A percentile compares a stretch with the other conserved stretches of the same genome.
Evolutionary conservation across 2,888 invertebrate species (phyloP).

Genomic region (Drosophila ezoana): DNA sequence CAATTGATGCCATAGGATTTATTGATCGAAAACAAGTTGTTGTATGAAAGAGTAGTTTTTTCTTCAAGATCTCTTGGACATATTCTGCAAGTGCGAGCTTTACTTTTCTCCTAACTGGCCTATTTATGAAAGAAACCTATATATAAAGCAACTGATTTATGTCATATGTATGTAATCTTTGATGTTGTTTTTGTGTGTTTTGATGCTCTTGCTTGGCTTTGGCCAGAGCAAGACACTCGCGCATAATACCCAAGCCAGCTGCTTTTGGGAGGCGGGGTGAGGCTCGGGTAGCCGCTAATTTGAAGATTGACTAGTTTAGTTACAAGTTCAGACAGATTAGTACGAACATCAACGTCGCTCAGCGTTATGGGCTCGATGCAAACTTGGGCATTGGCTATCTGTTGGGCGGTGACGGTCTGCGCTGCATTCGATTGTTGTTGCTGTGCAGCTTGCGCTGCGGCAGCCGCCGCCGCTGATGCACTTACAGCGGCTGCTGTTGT

Average conservation of each 20-base stretch:
- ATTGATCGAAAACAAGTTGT: no score
- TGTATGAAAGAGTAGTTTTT: no score
- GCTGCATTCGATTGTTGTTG: constrained; percentile 50
- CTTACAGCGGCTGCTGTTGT: constrained; percentile 69
- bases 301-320: constrained; percentile 55
- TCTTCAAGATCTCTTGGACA: no score
- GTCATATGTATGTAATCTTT: no score
- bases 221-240: neutral
- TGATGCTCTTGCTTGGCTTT: neutral
- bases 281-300: neutral
- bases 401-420: constrained; percentile 79
- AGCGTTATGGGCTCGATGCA: constrained; percentile 92
- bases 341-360: constrained; percentile 90
- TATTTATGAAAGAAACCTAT: no score
- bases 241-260: constrained; percentile 12
- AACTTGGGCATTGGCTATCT: constrained; percentile 88
- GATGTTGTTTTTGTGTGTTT: neutral
- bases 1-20: no score
- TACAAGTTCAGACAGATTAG: constrained; percentile 73
- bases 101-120: no score
- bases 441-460: constrained; percentile 53
- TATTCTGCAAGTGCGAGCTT: no score
- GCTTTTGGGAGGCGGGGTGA: neutral
- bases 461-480: constrained; percentile 58
- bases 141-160: no score